Base-by-base conservation (phyloP, 2,113 vertebrate genomes). In the Scartelaos histophorus region DNA sequence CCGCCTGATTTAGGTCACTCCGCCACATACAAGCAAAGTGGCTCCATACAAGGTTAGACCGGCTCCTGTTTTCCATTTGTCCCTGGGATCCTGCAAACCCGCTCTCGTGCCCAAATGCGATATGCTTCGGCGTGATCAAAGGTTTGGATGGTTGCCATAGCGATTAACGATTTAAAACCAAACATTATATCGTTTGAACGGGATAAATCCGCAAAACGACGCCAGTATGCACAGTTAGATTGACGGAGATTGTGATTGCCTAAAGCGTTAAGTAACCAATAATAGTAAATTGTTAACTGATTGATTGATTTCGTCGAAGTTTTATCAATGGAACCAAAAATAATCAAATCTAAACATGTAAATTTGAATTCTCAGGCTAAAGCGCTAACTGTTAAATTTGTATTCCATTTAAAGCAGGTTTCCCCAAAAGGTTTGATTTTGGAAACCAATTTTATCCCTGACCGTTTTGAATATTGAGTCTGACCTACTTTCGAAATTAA, bases 31-130 rank as follows among this genome's bases (percentile, higher is more conserved):
- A 84, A 70, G 47, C 74, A 82, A 64, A 82, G 76, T 69, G 74
- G 65, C 62, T 83, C 70, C 80, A 86, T 80, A 61, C 80, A 76
- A 80, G 81, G 81, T 83, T 76, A 73, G 65, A 21, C 69, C 65
- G 73, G 29, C 60, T 78, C 69, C 69, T 35, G 73, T 87, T 86
- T 81, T 80, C 61, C 80, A 69, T 80, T 85, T 75, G 56, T 25
- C 53, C 57, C 61, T 17, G 25, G 29, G 25, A 62, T 35, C 29
- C 29, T 62, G 2, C 19, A 64, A 64, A 61, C 58, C 61, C 21
- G 12, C 38, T 64, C 61, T 64, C 61, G 12, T 64, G 0, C 35
- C 61, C 10, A 38, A 12, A n/a, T 38, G 61, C 21, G 34, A 64
- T 64, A 38, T 16, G 38, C 10, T 43, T 43, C 38, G 10, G 38